phyloP scores from a whole-genome alignment of 2,113 vertebrate species.

The Oreotrochilus melanogaster region DNA sequence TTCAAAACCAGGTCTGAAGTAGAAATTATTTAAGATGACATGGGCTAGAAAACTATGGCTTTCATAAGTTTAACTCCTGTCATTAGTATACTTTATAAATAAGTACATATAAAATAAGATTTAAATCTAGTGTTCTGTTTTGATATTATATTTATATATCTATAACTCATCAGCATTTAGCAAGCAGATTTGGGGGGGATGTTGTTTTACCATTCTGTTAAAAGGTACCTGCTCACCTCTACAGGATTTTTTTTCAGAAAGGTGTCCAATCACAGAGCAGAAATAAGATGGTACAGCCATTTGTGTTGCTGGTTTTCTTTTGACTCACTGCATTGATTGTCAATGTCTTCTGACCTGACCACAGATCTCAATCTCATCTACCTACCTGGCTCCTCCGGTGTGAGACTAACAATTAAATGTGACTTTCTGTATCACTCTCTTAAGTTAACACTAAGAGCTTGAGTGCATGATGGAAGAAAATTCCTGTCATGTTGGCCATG shows the following conservation, averaged over 20 bases:
- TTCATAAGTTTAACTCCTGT: neutral
- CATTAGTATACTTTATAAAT: neutral
- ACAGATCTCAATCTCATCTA: neutral
- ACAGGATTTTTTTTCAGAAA: neutral
- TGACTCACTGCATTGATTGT: fast-evolving
- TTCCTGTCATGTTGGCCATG: too few species aligned
- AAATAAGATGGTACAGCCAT: neutral
- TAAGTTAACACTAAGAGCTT: neutral
- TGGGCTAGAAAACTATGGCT: neutral
- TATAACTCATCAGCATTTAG: neutral
- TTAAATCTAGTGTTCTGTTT: fast-evolving
- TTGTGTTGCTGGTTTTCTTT: neutral
- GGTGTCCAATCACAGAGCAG: neutral
- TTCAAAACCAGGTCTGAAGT: neutral
- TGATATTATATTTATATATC: neutral
- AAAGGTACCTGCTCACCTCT: neutral
- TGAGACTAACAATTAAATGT: neutral
- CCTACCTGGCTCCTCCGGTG: neutral
- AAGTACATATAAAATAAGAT: neutral
- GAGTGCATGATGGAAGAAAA: neutral
- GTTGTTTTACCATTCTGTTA: neutral
- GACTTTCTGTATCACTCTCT: neutral
- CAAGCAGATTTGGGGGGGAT: neutral
- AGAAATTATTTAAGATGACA: neutral
- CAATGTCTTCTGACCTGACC: neutral